Percentiles rank a stretch among this genome's conserved stretches.
These are phyloP conservation scores for Girardia tigrina DNA, from an alignment of 2,888 invertebrate genomes.

Conservation along the genomic window DNA sequence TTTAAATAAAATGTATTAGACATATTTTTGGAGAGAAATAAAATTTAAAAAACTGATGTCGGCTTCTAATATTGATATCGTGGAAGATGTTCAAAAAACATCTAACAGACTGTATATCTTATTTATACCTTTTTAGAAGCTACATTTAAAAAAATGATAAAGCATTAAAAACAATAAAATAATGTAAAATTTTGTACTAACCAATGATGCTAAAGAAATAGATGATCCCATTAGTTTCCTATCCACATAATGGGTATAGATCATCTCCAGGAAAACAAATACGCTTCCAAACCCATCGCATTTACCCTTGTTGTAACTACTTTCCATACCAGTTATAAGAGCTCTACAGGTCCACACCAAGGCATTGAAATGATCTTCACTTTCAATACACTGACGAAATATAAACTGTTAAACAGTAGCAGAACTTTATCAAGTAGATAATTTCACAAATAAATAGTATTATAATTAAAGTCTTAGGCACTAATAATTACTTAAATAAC, in stretches of 20 bases:
- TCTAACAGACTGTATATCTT: too few species aligned
- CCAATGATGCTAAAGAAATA: not conserved
- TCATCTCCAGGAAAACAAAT: not conserved
- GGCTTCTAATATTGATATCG: too few species aligned
- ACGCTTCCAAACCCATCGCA: not conserved
- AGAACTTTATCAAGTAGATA: not conserved
- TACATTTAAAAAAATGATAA: too few species aligned
- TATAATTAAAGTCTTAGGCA: not conserved
- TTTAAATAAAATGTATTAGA: too few species aligned
- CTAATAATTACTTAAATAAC: not conserved
- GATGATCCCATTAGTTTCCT: not conserved
- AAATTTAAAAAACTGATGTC: too few species aligned
- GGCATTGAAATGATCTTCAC: slow-evolving; percentile 2
- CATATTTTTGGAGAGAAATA: too few species aligned
- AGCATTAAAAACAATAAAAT: too few species aligned
- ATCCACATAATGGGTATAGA: slow-evolving; percentile 4
- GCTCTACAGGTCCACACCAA: not conserved
- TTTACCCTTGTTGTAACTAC: not conserved
- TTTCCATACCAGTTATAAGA: not conserved
- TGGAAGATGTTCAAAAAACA: too few species aligned
- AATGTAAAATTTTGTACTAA: too few species aligned
- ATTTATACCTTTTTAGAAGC: too few species aligned
- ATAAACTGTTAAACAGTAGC: not conserved
- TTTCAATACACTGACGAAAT: not conserved
- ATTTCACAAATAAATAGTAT: not conserved